Evolutionary conservation across 2,797 vertebrate genomes (phyloP), one percentile per base, ranked within the genome.

Genomic region (Poecile montanus): DNA sequence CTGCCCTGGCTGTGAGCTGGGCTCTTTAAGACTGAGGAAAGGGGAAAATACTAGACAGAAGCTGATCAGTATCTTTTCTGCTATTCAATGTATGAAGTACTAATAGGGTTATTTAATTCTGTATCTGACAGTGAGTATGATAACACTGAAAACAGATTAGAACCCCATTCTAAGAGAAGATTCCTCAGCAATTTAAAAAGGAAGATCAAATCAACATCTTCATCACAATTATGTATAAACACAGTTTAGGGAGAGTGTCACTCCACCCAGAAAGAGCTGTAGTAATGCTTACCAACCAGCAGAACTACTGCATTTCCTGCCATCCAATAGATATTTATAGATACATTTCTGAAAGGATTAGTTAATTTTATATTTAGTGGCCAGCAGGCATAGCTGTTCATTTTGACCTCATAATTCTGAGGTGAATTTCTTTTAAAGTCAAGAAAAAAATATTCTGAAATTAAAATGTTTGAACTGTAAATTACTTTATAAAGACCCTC

Each of bases 81-180:
- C 30, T 83, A 5, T 57, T 77, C 57, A 54, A 0, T 67, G 26
- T 71, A 6, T n/a, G 38, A 63, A 71, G 48, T 70, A 74, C 51
- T 93, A 95, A 89, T 95, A 74, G 89, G 50, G 53, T 85, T 79
- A 47, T 86, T 94, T 93, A 89, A 79, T 87, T 93, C 61, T 53
- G 8, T 77, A 23, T 83, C 62, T 79, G 48, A 85, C 61, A 91
- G 30, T 53, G 61, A 62, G 44, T 7, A 23, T 38, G 82, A 89
- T 93, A 95, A 70, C 16, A 63, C 0, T 87, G 60, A 79, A 60
- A 85, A 67, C 7, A 73, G 68, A 89, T 92, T 91, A 93, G n/a
- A 19, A 65, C 40, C 36, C 50, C 29, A 71, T 87, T 95, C 50
- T 85, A 79, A 27, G 25, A 60, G 29, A 67, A 42, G 30, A 61